Evolutionary conservation across 2,797 vertebrate species (phyloP), one percentile per base, ranked within the genome.

Genomic region (Falco biarmicus): DNA sequence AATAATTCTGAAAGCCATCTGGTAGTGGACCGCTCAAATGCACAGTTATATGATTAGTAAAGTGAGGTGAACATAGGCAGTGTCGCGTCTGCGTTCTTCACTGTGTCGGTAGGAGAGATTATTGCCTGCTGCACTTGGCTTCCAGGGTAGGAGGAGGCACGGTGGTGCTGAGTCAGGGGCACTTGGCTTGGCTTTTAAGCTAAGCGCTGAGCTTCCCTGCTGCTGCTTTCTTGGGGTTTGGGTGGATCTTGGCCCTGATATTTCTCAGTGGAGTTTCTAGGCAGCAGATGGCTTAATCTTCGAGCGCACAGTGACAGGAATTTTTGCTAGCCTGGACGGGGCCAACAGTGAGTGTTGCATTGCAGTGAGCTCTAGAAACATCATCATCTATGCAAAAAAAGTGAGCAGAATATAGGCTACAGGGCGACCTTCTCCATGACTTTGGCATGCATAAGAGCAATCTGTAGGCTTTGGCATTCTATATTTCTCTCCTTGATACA

Each of bases 81-180:
- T 11, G 76, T 12, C 48, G 1, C 15, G 65, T 17, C 60, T 66
- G 70, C 39, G 16, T 64, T 47, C 69, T 20, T 48, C 65, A 26
- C 15, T 29, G 7, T 5, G 51, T 20, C 25, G 64, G 59, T 56
- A 13, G 68, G 32, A 22, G 66, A 41, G 45, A 31, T 77, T 6
- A 2, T 28, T 75, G 16, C 45, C 66, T 51, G 64, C 66, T 34
- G 82, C 3, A 5, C 60, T 48, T 50, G 82, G 37, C 85, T 90
- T 22, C 15, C 51, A 45, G 78, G 74, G 70, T 22, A 4, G 61
- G 1, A 68, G 69, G 51, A 56, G 24, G 6, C 45, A 0, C 2
- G 0, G 16, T 14, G 73, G 5, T 90, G 95, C 95, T 95, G 94
- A 95, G 90, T 93, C 94, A 83, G 90, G 94, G 85, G 32, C 28